A percentile compares a stretch with the other conserved stretches of the same genome.
These are phyloP conservation scores for Drosophila sp. DNA, from an alignment of 1,140 invertebrate genomes.

Conservation along the genomic window DNA sequence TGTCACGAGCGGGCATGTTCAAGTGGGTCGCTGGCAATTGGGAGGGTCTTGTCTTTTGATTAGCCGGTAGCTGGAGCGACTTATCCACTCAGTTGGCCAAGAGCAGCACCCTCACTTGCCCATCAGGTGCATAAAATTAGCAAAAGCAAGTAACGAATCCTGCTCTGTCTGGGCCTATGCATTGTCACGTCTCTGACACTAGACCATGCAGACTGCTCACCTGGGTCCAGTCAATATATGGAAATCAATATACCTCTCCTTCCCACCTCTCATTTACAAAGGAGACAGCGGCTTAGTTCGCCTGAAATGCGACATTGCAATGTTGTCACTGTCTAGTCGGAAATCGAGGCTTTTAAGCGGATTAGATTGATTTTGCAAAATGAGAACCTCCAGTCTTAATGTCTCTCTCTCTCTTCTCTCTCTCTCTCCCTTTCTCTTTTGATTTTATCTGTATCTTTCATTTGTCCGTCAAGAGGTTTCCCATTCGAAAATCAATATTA, in stretches of 20 bases:
- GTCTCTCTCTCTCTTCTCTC: background rate
- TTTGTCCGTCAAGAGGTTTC: too few species aligned
- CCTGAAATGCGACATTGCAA: conserved; percentile 45
- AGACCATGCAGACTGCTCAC: conserved; percentile 41
- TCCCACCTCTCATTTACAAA: conserved; percentile 13
- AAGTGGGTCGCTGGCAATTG: conserved; percentile 62
- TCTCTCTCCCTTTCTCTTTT: background rate
- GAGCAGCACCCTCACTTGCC: background rate
- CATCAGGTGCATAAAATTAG: conserved; percentile 37
- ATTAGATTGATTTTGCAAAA: conserved; percentile 76
- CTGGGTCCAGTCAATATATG: conserved; percentile 49
- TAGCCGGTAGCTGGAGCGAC: conserved; percentile 37
- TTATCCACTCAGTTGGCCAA: conserved; percentile 54
- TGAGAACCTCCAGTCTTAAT: conserved; percentile 34
- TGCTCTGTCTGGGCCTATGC: conserved; percentile 14
- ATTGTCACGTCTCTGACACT: conserved; percentile 60
- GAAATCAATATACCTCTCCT: conserved; percentile 68
- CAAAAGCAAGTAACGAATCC: conserved; percentile 30
- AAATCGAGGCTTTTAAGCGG: conserved; percentile 75
- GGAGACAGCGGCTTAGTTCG: conserved; percentile 51
- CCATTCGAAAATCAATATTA: conserved; percentile 62
- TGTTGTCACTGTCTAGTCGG: conserved; percentile 48
- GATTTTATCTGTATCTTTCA: background rate
- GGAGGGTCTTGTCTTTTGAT: conserved; percentile 29
- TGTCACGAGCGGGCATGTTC: conserved; percentile 80